Percentiles rank a stretch among this genome's conserved stretches.
Evolutionary conservation across 1,140 invertebrate species (phyloP).

Genomic region (Cyphomyrmex costatus): DNA sequence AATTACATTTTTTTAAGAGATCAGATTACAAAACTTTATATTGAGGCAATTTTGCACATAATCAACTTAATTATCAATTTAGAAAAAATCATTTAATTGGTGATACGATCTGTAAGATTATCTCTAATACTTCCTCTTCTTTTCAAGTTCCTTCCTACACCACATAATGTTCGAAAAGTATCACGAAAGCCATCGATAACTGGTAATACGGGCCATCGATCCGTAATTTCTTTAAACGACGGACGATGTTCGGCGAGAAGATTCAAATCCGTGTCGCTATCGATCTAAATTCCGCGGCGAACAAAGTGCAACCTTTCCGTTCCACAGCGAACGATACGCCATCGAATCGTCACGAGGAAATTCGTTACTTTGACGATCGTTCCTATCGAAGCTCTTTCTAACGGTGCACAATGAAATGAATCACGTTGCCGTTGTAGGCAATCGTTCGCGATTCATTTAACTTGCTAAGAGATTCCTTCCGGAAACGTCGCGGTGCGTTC

Average conservation of each 20-base stretch:
- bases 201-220: conserved; percentile 28
- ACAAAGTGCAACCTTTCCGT: conserved; percentile 50
- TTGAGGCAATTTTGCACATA: not conserved
- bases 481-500: conserved; percentile 56
- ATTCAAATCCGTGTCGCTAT: conserved; percentile 56
- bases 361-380: conserved; percentile 64
- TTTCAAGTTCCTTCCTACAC: not conserved
- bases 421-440: conserved; percentile 67
- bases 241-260: conserved; percentile 39
- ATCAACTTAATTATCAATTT: not conserved
- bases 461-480: conserved; percentile 77
- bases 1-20: conserved; percentile 1
- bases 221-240: conserved; percentile 49
- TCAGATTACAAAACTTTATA: not conserved
- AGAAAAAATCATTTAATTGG: not conserved
- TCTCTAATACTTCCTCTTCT: not conserved
- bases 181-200: conserved; percentile 29
- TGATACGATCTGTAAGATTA: not conserved
- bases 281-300: conserved; percentile 54
- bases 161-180: not conserved
- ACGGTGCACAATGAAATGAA: conserved; percentile 68
- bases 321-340: conserved; percentile 43
- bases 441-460: conserved; percentile 77
- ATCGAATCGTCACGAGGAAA: conserved; percentile 56
- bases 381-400: conserved; percentile 69